phyloP scores from a whole-genome alignment of 2,797 vertebrate genomes.

The Syndactyla subalaris region DNA sequence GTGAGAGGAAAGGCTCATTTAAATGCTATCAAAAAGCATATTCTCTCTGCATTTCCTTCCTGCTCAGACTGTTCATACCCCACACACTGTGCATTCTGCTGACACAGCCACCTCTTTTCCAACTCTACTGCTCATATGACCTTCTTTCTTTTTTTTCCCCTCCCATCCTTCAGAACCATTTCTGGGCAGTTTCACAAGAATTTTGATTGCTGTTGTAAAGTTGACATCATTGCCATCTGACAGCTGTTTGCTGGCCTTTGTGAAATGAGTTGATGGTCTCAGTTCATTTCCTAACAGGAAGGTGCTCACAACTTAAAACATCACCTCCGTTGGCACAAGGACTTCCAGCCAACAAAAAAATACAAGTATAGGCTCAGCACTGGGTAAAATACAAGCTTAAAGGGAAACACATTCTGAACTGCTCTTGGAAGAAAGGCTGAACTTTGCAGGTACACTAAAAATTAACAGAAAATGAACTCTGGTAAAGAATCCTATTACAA shows the following conservation, averaged over 20 bases:
- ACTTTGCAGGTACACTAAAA: background rate
- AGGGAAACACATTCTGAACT: background rate
- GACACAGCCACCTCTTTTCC: constrained; percentile 11
- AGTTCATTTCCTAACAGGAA: background rate
- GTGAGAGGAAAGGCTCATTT: background rate
- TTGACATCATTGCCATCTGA: constrained; percentile 20
- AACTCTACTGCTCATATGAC: background rate
- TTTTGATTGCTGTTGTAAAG: constrained; percentile 44
- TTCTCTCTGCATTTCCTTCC: background rate
- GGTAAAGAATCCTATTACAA: background rate
- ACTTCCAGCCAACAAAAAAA: background rate
- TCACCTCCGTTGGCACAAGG: background rate
- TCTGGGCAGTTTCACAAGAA: background rate
- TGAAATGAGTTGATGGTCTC: background rate
- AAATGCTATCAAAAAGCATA: background rate
- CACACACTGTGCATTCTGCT: background rate
- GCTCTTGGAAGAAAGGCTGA: background rate
- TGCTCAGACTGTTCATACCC: background rate
- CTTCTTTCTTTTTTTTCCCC: fast-evolving
- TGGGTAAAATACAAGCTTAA: background rate
- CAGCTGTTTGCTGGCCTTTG: constrained; percentile 1
- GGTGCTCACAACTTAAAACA: background rate
- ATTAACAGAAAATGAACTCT: background rate
- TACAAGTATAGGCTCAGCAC: background rate
- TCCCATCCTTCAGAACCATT: background rate